phyloP scores from a whole-genome alignment of 2,888 invertebrate genomes.

The Sicus ferrugineus region DNA sequence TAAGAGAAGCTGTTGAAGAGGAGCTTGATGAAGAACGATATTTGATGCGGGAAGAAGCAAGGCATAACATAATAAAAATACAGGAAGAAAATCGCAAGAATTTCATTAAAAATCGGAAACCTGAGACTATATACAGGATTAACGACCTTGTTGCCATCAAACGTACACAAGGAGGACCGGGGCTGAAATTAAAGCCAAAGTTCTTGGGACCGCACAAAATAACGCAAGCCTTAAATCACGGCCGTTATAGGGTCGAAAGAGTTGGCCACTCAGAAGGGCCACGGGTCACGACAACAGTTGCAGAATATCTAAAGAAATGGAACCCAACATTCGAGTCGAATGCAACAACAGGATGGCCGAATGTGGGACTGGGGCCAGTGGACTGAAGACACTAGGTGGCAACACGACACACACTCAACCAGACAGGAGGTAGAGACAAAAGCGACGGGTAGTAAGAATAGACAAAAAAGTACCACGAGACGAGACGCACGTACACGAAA shows the following conservation, averaged over 20 bases:
- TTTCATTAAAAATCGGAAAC: conserved; percentile 21
- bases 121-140: conserved; percentile 18
- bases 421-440: too few species aligned
- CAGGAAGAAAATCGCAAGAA: conserved; percentile 31
- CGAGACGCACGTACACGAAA: too few species aligned
- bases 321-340: conserved; percentile 36
- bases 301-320: conserved; percentile 33
- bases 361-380: too few species aligned
- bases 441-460: too few species aligned
- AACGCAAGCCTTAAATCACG: conserved; percentile 9
- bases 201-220: conserved; percentile 34
- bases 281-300: conserved; percentile 25
- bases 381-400: too few species aligned
- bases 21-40: conserved; percentile 28
- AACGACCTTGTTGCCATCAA: conserved; percentile 38
- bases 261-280: conserved; percentile 32
- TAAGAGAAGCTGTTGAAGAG: conserved; percentile 21
- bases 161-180: conserved; percentile 34
- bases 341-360: conserved; percentile 36
- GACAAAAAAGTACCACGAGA: too few species aligned
- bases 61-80: conserved; percentile 27
- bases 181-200: conserved; percentile 32
- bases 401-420: too few species aligned
- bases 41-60: conserved; percentile 26
- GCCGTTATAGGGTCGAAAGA: conserved; percentile 28